A percentile compares a stretch with the other conserved stretches of the same genome.
These are phyloP conservation scores for Pentamera pediparva DNA, from an alignment of 53 echinoderm and acorn worm species.

Conservation along the genomic window DNA sequence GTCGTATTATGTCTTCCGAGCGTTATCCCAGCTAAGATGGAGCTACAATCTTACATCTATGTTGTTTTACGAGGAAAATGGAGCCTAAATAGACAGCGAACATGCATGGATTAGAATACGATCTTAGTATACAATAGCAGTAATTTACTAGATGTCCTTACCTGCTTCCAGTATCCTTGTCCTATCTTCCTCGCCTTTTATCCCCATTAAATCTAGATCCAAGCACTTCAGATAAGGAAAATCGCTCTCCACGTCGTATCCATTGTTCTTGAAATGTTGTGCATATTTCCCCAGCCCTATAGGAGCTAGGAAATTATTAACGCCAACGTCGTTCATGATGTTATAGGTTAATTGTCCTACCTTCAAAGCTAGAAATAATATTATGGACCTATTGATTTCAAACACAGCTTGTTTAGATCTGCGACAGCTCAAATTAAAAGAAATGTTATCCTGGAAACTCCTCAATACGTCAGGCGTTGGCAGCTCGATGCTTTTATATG, in stretches of 20 bases:
- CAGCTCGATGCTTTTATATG: conserved; percentile 24
- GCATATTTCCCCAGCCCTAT: conserved; percentile 91
- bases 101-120: conserved; percentile 33
- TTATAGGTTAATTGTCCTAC: conserved; percentile 21
- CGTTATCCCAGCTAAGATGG: too few species aligned
- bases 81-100: too few species aligned
- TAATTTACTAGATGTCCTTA: conserved; percentile 49
- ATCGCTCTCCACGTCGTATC: conserved; percentile 97
- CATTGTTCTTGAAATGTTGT: conserved; percentile 87
- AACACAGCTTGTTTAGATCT: not conserved
- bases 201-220: conserved; percentile 81
- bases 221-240: conserved; percentile 58
- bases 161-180: conserved; percentile 88
- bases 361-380: conserved; percentile 4
- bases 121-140: conserved; percentile 15
- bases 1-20: too few species aligned
- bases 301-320: conserved; percentile 87
- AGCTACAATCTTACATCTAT: too few species aligned
- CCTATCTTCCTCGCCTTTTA: conserved; percentile 66
- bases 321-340: conserved; percentile 89
- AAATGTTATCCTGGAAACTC: conserved; percentile 17
- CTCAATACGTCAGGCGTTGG: conserved; percentile 32
- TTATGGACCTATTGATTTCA: not conserved
- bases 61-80: too few species aligned
- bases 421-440: conserved; percentile 4